Base-by-base conservation (phyloP, 23 tunicate species). In the Halocynthia roretzi region DNA sequence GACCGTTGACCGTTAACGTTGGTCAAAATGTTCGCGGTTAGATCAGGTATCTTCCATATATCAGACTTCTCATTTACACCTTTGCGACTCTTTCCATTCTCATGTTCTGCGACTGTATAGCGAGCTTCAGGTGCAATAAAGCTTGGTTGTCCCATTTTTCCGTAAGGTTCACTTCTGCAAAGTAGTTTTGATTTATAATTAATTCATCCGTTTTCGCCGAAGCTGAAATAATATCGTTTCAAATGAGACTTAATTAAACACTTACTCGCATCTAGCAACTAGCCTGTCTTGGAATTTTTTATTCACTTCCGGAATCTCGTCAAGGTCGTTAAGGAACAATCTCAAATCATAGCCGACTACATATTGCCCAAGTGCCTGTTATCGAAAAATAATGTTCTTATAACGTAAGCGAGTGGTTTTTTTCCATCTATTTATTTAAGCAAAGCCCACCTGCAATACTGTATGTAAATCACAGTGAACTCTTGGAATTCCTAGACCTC, bases 381-480 rank as follows among this genome's bases (percentile, higher is more conserved):
- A 71, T 20, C 20, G 31, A 0, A 50, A 60, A 60, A 60, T 18
- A 31, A 31, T 0, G 1, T 58, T 58, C 15, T 2, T 58, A 58
- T 58, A 14, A n/a, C 17, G 63, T 14, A 58, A 58, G 15, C 4
- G 15, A 14, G 2, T 58, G 63, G 63, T 2, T 14, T n/a, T 58
- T 58, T 58, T n/a, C 5, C 15, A 58, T 58, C 2, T 4, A 14
- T 58, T 58, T 58, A 58, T n/a, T 14, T 58, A 58, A 4, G 18
- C 5, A 51, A 48, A 17, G 17, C 31, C 15, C 5, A 74, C 78
- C 78, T 74, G 78, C 78, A 56, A 18, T 10, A 74, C 78, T 8
- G 62, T 54, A n/a, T 74, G 78, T 10, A 74, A 53, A 74, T 74
- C 78, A 53, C 78, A 74, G 78, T 74, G 78, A 5, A 74, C 78